These are phyloP conservation scores for Clinocottus analis DNA, from an alignment of 2,113 vertebrate genomes.

Conservation along the genomic window DNA sequence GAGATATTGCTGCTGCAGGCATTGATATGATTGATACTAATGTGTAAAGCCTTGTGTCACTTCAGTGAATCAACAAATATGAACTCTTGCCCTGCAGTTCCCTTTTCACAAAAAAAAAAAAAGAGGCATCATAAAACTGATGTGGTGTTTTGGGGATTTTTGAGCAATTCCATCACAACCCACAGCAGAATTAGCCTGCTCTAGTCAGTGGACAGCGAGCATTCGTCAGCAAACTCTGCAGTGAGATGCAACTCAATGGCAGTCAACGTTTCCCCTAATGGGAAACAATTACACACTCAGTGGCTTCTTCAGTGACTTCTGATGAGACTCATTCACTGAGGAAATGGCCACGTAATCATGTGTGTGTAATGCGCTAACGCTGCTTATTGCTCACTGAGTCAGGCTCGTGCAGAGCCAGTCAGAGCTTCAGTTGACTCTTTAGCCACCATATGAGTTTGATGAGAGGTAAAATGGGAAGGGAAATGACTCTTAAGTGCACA, in stretches of 20 bases:
- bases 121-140: slow-evolving; percentile 44
- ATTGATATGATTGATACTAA: slow-evolving; percentile 42
- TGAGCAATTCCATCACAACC: slow-evolving; percentile 65
- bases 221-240: slow-evolving; percentile 77
- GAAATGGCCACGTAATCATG: slow-evolving; percentile 83
- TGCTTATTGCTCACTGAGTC: slow-evolving; percentile 82
- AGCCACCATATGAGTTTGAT: slow-evolving; percentile 48
- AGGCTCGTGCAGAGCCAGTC: slow-evolving; percentile 43
- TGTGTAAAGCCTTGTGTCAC: slow-evolving; percentile 40
- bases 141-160: slow-evolving; percentile 48
- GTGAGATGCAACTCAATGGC: slow-evolving; percentile 68
- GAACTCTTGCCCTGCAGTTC: slow-evolving; percentile 51
- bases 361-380: slow-evolving; percentile 82
- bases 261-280: slow-evolving; percentile 76
- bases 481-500: neutral
- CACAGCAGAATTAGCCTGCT: slow-evolving; percentile 51
- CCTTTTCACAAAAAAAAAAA: neutral
- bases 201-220: slow-evolving; percentile 63
- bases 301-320: slow-evolving; percentile 82
- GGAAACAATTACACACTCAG: slow-evolving; percentile 85
- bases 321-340: slow-evolving; percentile 81
- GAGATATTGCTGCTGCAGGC: slow-evolving; percentile 22
- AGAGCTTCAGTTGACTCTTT: slow-evolving; percentile 50
- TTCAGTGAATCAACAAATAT: slow-evolving; percentile 47
- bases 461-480: slow-evolving; percentile 19